A percentile compares a stretch with the other conserved stretches of the same genome.
These are phyloP conservation scores for Cepaea hortensis DNA, from an alignment of 2,888 invertebrate species.

Conservation along the genomic window DNA sequence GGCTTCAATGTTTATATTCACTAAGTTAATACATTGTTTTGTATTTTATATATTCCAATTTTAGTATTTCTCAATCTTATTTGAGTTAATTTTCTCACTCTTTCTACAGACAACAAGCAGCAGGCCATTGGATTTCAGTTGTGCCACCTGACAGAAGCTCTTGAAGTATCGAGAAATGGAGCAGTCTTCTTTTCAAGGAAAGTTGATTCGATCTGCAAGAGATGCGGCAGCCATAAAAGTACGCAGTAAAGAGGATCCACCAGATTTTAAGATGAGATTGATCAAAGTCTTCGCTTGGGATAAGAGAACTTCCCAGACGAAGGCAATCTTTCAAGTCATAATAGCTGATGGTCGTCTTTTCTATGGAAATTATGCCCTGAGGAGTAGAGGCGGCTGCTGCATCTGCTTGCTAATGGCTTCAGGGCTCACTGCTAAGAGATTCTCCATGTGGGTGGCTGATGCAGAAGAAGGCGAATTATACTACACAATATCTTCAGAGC, in stretches of 20 bases:
- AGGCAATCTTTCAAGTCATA: not conserved
- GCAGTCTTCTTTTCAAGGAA: not conserved
- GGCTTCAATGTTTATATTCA: no score
- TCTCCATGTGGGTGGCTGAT: constrained; percentile 22
- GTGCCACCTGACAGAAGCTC: not conserved
- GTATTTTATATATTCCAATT: no score
- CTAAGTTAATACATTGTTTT: no score
- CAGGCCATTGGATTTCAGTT: not conserved
- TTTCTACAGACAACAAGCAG: not conserved
- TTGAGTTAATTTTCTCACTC: no score
- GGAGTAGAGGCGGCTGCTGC: constrained; percentile 11
- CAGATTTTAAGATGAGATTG: not conserved
- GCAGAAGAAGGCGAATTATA: not conserved
- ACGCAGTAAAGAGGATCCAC: not conserved
- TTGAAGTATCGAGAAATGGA: not conserved
- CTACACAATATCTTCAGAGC: not conserved
- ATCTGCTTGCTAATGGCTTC: constrained; percentile 30
- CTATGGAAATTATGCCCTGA: constrained; percentile 1
- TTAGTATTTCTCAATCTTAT: no score
- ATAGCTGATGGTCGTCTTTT: not conserved
- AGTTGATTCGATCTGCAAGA: not conserved
- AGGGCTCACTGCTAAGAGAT: constrained; percentile 22
- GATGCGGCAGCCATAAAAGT: not conserved
- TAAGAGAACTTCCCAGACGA: not conserved
- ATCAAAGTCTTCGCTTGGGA: not conserved